Evolutionary conservation across 2,113 vertebrate species (phyloP), one percentile per base, ranked within the genome.

Genomic region (Alligator mississippiensis): DNA sequence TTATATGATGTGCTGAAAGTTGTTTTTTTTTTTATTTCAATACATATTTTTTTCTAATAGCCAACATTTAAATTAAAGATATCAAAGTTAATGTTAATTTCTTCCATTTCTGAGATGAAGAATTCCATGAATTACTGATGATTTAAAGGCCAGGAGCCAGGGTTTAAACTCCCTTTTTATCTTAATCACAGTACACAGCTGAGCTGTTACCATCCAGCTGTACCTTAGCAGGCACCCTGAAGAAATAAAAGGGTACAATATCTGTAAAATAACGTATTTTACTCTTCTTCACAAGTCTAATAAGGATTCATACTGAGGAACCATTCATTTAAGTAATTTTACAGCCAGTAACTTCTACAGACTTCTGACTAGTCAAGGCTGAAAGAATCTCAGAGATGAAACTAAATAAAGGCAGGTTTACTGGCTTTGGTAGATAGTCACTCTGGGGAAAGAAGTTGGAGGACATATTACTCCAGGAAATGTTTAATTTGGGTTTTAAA

Each of bases 131-230:
- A 47, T 6, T 12, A 93, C 11, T 79, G 75, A 59, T 85, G 19
- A 85, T 87, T 78, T 90, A 88, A 95, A 87, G 68, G 68, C 91
- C 83, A 85, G 30, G 87, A 88, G 60, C 8, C 78, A 89, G 92
- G 91, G 8, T 14, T 87, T 59, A 87, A 66, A 57, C 89, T 83
- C 47, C 55, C 11, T 24, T 82, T 90, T 62, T 64, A 74, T 54
- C 22, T 3, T 62, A 75, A 55, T 34, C 85, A 19, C 14, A 81
- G 24, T 5, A 88, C 9, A 78, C 58, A 83, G 22, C 6, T 85
- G 61, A 93, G 47, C 47, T 47, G 47, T 47, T 47, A 82, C 60
- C 17, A 86, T 38, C 21, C 9, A 11, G 21, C 3, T 72, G 3
- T 12, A 60, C 66, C 86, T 59, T 84, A 88, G 62, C 4, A 10